Conservation (phyloP, 2,888 invertebrate species). For the Lasioglossum oenotherae region DNA sequence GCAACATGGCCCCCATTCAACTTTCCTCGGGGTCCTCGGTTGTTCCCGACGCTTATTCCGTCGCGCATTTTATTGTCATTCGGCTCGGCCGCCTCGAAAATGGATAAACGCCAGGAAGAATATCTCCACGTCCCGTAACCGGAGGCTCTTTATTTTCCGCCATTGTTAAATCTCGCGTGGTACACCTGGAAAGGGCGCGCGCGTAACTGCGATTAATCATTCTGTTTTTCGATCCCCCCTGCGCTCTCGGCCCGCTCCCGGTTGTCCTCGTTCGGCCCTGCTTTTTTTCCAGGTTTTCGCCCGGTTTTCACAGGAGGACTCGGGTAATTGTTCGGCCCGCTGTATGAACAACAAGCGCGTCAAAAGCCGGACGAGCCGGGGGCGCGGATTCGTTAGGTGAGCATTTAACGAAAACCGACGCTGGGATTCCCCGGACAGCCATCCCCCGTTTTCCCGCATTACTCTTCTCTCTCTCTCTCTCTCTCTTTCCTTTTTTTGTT, state of each 20-base stretch:
- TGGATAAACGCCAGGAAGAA: constrained; percentile 69
- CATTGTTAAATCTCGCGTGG: constrained; percentile 70
- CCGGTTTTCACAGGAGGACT: constrained; percentile 65
- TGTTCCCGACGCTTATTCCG: constrained; percentile 32
- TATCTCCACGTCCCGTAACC: constrained; percentile 60
- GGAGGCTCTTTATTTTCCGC: constrained; percentile 71
- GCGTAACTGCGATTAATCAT: constrained; percentile 71
- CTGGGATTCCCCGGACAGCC: constrained; percentile 40
- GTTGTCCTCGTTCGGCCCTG: constrained; percentile 16
- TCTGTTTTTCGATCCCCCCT: constrained; percentile 64
- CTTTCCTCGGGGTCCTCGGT: neutral
- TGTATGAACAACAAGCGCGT: constrained; percentile 73
- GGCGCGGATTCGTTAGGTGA: constrained; percentile 74
- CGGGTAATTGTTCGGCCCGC: constrained; percentile 75
- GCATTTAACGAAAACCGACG: constrained; percentile 72
- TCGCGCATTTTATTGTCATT: constrained; percentile 60
- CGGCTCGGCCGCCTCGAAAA: constrained; percentile 54
- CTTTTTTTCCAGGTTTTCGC: constrained; percentile 52
- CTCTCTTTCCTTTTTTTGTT: neutral
- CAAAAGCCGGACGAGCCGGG: constrained; percentile 72
- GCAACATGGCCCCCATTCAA: constrained; percentile 10
- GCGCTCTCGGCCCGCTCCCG: neutral
- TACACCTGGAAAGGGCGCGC: constrained; percentile 61
- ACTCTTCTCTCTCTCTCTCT: neutral
- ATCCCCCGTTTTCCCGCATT: neutral